Percentiles rank a stretch among this genome's conserved stretches.
Conservation (phyloP, 2,113 vertebrate species). For the Polypterus bichir region DNA sequence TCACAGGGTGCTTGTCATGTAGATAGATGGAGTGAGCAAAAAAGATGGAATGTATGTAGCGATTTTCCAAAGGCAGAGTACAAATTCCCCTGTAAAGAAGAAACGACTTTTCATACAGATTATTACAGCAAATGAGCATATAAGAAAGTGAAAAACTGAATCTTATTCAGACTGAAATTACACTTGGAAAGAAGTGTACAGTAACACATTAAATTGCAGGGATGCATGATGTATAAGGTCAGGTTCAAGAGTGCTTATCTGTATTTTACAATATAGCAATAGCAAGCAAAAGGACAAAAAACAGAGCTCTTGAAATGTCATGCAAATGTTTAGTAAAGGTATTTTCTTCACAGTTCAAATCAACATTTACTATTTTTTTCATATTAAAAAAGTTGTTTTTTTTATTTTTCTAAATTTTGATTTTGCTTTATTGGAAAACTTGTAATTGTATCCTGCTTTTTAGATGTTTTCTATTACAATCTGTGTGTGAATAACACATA, state of each 20-base stretch:
- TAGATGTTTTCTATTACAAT: conserved; percentile 16
- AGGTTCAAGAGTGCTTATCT: too few relatives aligned
- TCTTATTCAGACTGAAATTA: too few relatives aligned
- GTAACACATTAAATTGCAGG: not conserved
- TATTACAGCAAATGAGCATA: not conserved
- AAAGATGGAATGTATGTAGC: conserved; percentile 21
- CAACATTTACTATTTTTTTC: conserved; percentile 32
- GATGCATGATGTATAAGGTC: not conserved
- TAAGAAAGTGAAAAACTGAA: too few relatives aligned
- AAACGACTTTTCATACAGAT: conserved; percentile 31
- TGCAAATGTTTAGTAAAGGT: conserved; percentile 16
- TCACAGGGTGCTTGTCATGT: conserved; percentile 25
- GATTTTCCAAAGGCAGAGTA: conserved; percentile 32
- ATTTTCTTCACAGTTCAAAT: conserved; percentile 27
- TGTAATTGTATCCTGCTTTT: conserved; percentile 21
- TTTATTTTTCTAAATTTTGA: conserved; percentile 34
- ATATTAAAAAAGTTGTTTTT: conserved; percentile 22
- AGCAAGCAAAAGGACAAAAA: not conserved
- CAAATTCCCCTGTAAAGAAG: conserved; percentile 38
- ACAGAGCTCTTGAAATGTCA: conserved; percentile 5
- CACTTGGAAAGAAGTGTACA: too few relatives aligned
- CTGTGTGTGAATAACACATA: too few relatives aligned
- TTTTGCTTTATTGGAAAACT: conserved; percentile 26
- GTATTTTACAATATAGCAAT: not conserved
- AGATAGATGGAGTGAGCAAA: conserved; percentile 25